Base-by-base conservation (phyloP, 2,888 invertebrate species). In the Mythimna lalbum region DNA sequence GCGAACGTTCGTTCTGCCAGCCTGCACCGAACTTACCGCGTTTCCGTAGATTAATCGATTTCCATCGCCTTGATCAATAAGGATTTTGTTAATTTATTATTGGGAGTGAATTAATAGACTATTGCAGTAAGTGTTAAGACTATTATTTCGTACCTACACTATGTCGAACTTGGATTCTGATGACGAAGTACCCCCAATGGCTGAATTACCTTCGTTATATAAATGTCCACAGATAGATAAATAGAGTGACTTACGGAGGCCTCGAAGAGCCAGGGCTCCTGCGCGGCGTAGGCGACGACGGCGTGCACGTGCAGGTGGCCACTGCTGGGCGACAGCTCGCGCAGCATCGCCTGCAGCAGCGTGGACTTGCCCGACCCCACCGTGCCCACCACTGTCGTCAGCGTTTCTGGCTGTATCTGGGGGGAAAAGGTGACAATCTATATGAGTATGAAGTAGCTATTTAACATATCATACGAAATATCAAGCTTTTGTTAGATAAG, bases 331-430 rank as follows among this genome's bases (percentile, higher is more conserved):
- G 97, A 95, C 0, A 98, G 92, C 89, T 98, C 98, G 7, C 97
- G 97, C 7, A 99, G 94, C 63, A 99, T 96, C 0, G 97, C 97
- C 85, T 97, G 97, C 0, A 98, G 92, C 0, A 98, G 88, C 0
- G 98, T 97, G 3, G 97, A 97, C 91, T 98, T 98, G 19, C 98
- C 98, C 0, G 97, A 95, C 0, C 98, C 98, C 1, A 98, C 98
- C 0, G 97, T 96, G 0, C 98, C 98, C 27, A 98, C 97, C 10
- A 98, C 91, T 0, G 97, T 97, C 0, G 97, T 96, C 0, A 97
- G 90, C 5, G 95, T 88, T 62, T 93, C 94, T 0, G 94, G 92
- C 76, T 92, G 93, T 72, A 96, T 93, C 91, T 95, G 89, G 0
- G 88, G 78, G 10, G 2, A 63, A 64, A 61, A 60, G 1, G 88